Evolutionary conservation across 1,140 invertebrate species (phyloP).

Genomic region (Heliconius himera): DNA sequence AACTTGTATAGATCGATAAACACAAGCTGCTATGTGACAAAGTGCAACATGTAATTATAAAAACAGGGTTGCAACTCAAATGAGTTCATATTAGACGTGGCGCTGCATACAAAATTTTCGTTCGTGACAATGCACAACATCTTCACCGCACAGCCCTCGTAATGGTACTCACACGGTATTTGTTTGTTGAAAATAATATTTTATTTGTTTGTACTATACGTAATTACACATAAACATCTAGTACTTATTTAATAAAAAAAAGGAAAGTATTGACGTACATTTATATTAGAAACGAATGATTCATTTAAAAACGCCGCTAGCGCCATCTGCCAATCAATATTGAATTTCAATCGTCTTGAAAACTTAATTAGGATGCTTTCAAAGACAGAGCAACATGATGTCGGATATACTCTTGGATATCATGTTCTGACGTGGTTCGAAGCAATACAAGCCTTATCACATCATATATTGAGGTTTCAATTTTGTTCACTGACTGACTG

Average conservation of each 20-base stretch:
- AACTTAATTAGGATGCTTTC: conserved; percentile 78
- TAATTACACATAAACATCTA: background rate
- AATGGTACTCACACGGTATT: background rate
- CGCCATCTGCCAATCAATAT: conserved; percentile 78
- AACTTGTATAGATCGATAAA: conserved; percentile 40
- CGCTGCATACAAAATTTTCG: conserved; percentile 48
- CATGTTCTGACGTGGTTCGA: background rate
- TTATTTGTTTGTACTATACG: background rate
- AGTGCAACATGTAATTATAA: conserved; percentile 36
- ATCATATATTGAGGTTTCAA: background rate
- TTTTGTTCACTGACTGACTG: background rate
- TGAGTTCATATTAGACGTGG: conserved; percentile 46
- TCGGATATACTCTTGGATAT: conserved; percentile 38
- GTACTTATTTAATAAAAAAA: background rate
- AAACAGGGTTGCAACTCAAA: conserved; percentile 36
- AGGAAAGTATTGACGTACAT: background rate
- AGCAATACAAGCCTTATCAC: conserved; percentile 8
- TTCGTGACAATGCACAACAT: conserved; percentile 48
- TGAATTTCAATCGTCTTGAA: conserved; percentile 73
- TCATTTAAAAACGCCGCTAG: conserved; percentile 73
- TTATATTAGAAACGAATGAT: conserved; percentile 66
- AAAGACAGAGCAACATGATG: conserved; percentile 63
- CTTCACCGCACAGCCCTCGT: conserved; percentile 30
- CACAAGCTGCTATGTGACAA: conserved; percentile 28
- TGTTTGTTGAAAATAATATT: background rate